Conservation (phyloP, 2,888 invertebrate species). For the Sphaerophoria taeniata region DNA sequence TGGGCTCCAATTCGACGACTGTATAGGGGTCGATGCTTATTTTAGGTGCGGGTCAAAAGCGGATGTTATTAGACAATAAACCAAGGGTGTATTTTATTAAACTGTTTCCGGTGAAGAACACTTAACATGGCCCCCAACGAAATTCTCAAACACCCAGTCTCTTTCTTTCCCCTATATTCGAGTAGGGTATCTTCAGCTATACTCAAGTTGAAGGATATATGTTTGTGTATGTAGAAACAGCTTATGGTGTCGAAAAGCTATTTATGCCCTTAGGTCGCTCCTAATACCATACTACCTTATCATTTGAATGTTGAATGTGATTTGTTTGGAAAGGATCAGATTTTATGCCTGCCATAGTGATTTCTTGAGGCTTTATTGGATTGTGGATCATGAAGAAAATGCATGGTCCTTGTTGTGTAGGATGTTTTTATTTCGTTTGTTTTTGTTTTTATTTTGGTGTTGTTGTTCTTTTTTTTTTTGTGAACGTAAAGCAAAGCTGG, state of each 20-base stretch:
- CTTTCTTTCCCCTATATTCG: too few relatives aligned
- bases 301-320: conserved; percentile 38
- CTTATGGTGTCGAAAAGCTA: conserved; percentile 56
- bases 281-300: conserved; percentile 17
- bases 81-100: conserved; percentile 68
- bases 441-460: neutral
- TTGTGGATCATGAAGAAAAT: conserved; percentile 21
- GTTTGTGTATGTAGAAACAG: conserved; percentile 37
- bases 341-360: conserved; percentile 42
- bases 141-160: neutral
- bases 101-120: conserved; percentile 61
- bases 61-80: conserved; percentile 71
- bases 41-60: conserved; percentile 55
- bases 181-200: neutral
- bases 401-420: conserved; percentile 17
- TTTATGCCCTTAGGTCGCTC: conserved; percentile 33
- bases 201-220: neutral
- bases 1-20: neutral
- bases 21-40: neutral
- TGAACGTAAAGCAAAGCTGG: conserved; percentile 9
- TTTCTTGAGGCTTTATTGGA: conserved; percentile 22
- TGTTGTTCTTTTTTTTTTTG: neutral
- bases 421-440: neutral
- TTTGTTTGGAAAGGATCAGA: conserved; percentile 41
- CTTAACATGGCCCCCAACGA: conserved; percentile 38